phyloP scores from a whole-genome alignment of 2,888 invertebrate species.

The Troides aeacus region DNA sequence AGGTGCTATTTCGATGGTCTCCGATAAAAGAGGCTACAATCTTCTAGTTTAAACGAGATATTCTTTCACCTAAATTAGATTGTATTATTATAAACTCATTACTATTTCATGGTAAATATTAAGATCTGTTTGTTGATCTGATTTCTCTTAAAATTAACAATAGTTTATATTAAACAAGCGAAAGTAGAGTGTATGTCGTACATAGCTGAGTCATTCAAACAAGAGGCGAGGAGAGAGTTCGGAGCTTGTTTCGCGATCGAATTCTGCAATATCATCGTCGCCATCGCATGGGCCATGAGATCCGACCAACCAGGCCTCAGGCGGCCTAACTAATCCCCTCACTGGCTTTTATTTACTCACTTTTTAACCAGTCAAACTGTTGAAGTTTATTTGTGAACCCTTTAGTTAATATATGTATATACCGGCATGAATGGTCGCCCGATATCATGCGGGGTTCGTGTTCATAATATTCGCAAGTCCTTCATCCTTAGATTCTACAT shows the following conservation, averaged over 20 bases:
- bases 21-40: too few species aligned
- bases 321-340: conserved; percentile 59
- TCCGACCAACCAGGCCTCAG: conserved; percentile 59
- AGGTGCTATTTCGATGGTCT: too few species aligned
- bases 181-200: background rate
- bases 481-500: background rate
- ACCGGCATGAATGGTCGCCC: conserved; percentile 11
- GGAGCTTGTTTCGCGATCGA: conserved; percentile 29
- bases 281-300: conserved; percentile 51
- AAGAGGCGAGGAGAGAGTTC: conserved; percentile 8
- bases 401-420: conserved; percentile 52
- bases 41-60: too few species aligned
- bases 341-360: conserved; percentile 57
- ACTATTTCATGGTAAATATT: too few species aligned
- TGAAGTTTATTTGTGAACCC: conserved; percentile 59
- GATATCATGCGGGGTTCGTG: conserved; percentile 29
- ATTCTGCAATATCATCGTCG: conserved; percentile 59
- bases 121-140: background rate
- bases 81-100: too few species aligned
- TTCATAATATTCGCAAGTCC: conserved; percentile 38
- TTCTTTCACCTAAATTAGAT: too few species aligned
- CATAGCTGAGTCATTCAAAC: conserved; percentile 1
- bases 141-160: background rate
- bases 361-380: conserved; percentile 50
- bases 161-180: background rate